These are phyloP conservation scores for Coregonus ussuriensis DNA, from an alignment of 2,797 vertebrate species.

Conservation along the genomic window DNA sequence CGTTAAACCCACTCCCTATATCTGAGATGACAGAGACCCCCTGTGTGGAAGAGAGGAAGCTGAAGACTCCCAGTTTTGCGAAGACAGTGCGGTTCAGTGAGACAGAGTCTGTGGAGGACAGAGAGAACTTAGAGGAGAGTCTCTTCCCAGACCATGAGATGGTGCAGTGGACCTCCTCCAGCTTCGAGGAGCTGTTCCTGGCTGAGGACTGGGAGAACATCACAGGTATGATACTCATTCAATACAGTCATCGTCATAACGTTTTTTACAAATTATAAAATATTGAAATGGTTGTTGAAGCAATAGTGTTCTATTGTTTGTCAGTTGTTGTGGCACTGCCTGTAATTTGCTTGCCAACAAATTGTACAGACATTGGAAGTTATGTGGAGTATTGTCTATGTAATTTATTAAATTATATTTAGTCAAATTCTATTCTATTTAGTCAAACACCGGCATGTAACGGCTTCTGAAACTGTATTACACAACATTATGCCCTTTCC, in stretches of 20 bases:
- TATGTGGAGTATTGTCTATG: not conserved
- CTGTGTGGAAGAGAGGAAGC: slow-evolving; percentile 45
- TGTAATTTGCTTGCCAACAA: not conserved
- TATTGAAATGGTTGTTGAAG: not conserved
- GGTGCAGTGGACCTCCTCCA: slow-evolving; percentile 62
- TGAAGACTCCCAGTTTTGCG: slow-evolving; percentile 72
- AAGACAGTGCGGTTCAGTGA: slow-evolving; percentile 77
- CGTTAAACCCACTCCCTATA: slow-evolving; percentile 30
- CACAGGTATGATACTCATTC: slow-evolving; percentile 65
- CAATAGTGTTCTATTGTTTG: not conserved
- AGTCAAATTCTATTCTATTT: too few relatives aligned
- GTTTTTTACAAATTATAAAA: not conserved
- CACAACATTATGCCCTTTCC: not conserved
- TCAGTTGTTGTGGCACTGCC: too few relatives aligned
- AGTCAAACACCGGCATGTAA: not conserved
- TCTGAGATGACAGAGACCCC: slow-evolving; percentile 23
- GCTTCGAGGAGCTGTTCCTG: slow-evolving; percentile 75
- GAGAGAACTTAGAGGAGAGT: slow-evolving; percentile 64
- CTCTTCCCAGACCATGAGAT: slow-evolving; percentile 73
- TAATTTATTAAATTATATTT: not conserved
- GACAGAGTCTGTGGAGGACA: slow-evolving; percentile 61
- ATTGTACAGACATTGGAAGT: not conserved
- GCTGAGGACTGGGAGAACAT: slow-evolving; percentile 76
- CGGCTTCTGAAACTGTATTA: not conserved
- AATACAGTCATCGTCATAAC: not conserved